A percentile compares a stretch with the other conserved stretches of the same genome.
phyloP scores from a whole-genome alignment of 1,140 invertebrate species.

The Atta cephalotes region DNA sequence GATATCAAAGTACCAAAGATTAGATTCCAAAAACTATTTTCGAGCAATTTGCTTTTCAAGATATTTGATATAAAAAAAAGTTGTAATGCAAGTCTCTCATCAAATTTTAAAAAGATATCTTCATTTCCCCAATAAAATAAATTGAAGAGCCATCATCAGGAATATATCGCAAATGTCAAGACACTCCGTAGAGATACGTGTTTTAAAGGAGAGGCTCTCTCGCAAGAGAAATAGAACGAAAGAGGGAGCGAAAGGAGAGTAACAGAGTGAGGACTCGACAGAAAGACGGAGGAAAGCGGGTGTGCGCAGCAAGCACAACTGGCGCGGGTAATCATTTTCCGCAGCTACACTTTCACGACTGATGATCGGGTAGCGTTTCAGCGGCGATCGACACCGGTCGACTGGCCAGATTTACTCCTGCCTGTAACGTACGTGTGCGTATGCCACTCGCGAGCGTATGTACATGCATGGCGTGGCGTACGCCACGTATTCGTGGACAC shows the following conservation, averaged over 20 bases:
- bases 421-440: constrained; percentile 39
- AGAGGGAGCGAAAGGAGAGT: constrained; percentile 28
- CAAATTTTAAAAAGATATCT: not conserved
- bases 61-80: not conserved
- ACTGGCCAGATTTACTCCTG: constrained; percentile 75
- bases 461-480: not conserved
- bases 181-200: constrained; percentile 21
- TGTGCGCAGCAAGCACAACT: constrained; percentile 39
- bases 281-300: constrained; percentile 33
- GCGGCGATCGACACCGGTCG: constrained; percentile 68
- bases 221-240: constrained; percentile 10
- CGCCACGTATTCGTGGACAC: not conserved
- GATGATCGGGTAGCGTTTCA: constrained; percentile 81
- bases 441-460: not conserved
- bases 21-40: not conserved
- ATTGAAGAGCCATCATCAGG: not conserved
- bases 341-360: constrained; percentile 81
- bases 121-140: not conserved
- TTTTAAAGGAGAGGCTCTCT: not conserved
- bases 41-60: not conserved
- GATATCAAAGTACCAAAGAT: not conserved
- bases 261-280: not conserved
- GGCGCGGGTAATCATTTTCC: constrained; percentile 78
- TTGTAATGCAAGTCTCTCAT: not conserved
- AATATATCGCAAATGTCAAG: not conserved